Evolutionary conservation across 2,113 vertebrate species (phyloP), one percentile per base, ranked within the genome.

Genomic region (Bubo scandiacus): DNA sequence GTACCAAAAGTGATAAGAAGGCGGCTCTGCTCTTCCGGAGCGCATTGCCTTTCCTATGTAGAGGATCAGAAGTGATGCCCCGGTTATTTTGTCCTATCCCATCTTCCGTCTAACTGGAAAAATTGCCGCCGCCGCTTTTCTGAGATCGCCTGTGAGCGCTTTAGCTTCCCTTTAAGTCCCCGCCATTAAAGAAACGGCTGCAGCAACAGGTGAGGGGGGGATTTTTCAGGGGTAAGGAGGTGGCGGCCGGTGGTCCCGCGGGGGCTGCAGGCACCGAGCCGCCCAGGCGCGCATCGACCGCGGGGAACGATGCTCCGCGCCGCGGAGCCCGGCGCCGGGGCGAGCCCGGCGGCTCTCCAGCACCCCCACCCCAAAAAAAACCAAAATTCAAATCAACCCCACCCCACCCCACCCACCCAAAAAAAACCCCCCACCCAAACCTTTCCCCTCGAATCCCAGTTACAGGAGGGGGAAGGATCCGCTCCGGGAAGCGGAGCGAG

Each of bases 151-250:
- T 5, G 42, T 4, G 55, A 91, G 65, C 22, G 1, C 43, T 95
- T 94, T 68, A 73, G 67, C 75, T 42, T 83, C n/a, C 62, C 70
- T 65, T 57, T 90, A 74, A 71, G 23, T 18, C 86, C 34, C 1
- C 20, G 80, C 82, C 62, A 40, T 92, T 86, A 77, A 61, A 82
- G 82, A 54, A 82, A 62, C 71, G 92, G 94, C 79, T 65, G 62
- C 47, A 86, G 94, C 86, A 94, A 83, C 96, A 95, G 95, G 96
- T 94, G 96, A 94, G 85, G 43, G 18, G 58, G 55, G 36, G 43
- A 12, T 23, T 79, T 49, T 90, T 14, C 81, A 68, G 83, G 71
- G 80, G 2, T 49, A 52, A 52, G 62, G 49, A 87, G 57, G 86
- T 65, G 88, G 70, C 70, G 27, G 43, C 66, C 62, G 62, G 9